Percentiles rank a stretch among this genome's conserved stretches.
These are phyloP conservation scores for Amblyopsis hoosieri DNA, from an alignment of 2,797 vertebrate species.

Conservation along the genomic window DNA sequence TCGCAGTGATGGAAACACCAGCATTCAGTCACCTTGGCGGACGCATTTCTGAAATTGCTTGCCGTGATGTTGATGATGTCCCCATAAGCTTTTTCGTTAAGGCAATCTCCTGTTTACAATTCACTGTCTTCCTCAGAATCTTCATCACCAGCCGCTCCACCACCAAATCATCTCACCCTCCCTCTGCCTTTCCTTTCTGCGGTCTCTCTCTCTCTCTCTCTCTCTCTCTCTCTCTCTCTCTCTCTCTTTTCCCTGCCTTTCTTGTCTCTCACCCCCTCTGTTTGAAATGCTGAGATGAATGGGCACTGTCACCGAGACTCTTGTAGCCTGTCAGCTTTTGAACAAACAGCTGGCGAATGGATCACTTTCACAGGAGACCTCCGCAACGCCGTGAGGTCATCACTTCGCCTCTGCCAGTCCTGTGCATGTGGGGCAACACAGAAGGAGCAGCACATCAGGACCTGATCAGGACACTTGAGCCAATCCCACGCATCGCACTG, in stretches of 20 bases:
- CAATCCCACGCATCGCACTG: too few species aligned
- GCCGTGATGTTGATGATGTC: slow-evolving; percentile 53
- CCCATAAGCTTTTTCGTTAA: slow-evolving; percentile 55
- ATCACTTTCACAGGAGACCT: slow-evolving; percentile 67
- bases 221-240: not conserved
- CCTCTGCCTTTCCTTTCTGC: not conserved
- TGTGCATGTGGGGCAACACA: too few species aligned
- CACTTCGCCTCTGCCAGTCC: slow-evolving; percentile 27
- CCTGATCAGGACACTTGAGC: too few species aligned
- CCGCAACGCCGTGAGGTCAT: slow-evolving; percentile 56
- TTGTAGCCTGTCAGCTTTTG: slow-evolving; percentile 80
- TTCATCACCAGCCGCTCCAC: slow-evolving; percentile 18
- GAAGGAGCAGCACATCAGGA: too few species aligned
- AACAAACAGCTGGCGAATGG: slow-evolving; percentile 73
- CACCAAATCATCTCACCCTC: slow-evolving; percentile 31
- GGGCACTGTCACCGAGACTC: slow-evolving; percentile 73
- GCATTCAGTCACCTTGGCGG: slow-evolving; percentile 56
- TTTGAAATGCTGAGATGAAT: slow-evolving; percentile 57
- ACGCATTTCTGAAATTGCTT: slow-evolving; percentile 59
- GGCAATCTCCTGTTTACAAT: slow-evolving; percentile 28
- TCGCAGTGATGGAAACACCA: slow-evolving; percentile 78
- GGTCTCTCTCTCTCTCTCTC: not conserved
- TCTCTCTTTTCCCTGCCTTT: slow-evolving; percentile 8
- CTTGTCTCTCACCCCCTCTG: too few species aligned
- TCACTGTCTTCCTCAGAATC: not conserved